A percentile compares a stretch with the other conserved stretches of the same genome.
Evolutionary conservation across 2,113 vertebrate genomes (phyloP).

Genomic region (Melozone crissalis): DNA sequence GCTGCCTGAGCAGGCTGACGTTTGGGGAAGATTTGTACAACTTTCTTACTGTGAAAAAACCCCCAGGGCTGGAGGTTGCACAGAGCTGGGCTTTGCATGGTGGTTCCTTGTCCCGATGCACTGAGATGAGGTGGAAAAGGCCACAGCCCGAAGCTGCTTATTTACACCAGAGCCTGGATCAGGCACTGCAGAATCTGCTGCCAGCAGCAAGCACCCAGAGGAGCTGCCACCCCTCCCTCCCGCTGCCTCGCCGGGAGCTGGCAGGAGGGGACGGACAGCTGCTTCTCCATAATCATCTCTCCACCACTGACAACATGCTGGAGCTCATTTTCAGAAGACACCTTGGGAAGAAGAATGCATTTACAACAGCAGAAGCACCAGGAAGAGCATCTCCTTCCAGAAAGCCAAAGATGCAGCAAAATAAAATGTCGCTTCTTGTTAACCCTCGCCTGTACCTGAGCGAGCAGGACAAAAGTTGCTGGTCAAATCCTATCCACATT

Average conservation of each 20-base stretch:
- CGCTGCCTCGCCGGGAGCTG: constrained; percentile 21
- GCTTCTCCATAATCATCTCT: constrained; percentile 65
- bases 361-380: constrained; percentile 29
- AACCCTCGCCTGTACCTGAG: constrained; percentile 1
- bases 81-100: neutral
- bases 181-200: neutral
- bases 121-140: neutral
- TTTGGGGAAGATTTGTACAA: neutral
- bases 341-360: constrained; percentile 60
- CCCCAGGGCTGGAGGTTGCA: accelerated
- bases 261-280: constrained; percentile 59
- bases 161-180: neutral
- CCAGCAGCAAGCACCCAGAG: constrained; percentile 54
- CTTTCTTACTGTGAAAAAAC: neutral
- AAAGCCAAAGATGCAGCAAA: constrained; percentile 28
- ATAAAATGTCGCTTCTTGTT: constrained; percentile 15
- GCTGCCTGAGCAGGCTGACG: neutral
- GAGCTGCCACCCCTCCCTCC: constrained; percentile 27
- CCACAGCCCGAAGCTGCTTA: neutral
- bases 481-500: neutral
- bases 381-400: constrained; percentile 33
- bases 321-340: constrained; percentile 50
- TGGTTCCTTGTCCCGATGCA: neutral
- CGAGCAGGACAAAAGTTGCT: neutral
- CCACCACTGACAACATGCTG: constrained; percentile 19